Evolutionary conservation across 1,140 invertebrate genomes (phyloP).

Genomic region (Zaprionus davidi): DNA sequence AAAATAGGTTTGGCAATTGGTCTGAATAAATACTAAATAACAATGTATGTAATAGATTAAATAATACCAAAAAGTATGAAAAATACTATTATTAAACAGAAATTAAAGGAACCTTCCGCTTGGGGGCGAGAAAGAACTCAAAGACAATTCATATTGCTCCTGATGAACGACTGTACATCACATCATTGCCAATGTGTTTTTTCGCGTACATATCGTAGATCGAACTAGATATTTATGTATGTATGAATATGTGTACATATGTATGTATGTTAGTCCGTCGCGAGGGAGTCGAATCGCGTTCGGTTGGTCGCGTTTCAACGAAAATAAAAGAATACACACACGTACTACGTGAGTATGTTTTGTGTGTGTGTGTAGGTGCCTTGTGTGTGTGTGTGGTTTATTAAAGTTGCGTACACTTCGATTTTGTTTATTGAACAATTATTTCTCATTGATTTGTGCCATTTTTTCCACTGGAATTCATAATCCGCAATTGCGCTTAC

Average conservation of each 20-base stretch:
- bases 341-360: neutral
- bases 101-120: slow-evolving; percentile 3
- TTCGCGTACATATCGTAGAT: slow-evolving; percentile 4
- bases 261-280: neutral
- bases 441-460: slow-evolving; percentile 24
- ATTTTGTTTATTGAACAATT: slow-evolving; percentile 39
- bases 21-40: slow-evolving; percentile 8
- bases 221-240: neutral
- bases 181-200: neutral
- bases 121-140: slow-evolving; percentile 1
- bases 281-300: slow-evolving; percentile 11
- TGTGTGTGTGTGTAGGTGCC: slow-evolving; percentile 1
- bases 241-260: neutral
- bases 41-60: slow-evolving; percentile 7
- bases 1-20: slow-evolving; percentile 9
- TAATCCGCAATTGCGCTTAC: slow-evolving; percentile 49
- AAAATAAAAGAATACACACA: slow-evolving; percentile 29
- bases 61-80: slow-evolving; percentile 11
- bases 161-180: slow-evolving; percentile 7
- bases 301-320: slow-evolving; percentile 7
- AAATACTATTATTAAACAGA: slow-evolving; percentile 11
- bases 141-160: neutral
- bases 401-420: slow-evolving; percentile 26
- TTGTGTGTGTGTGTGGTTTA: slow-evolving; percentile 7
- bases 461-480: slow-evolving; percentile 36